Base-by-base conservation (phyloP, 2,888 invertebrate genomes). In the Sphaerophoria rueppellii region DNA sequence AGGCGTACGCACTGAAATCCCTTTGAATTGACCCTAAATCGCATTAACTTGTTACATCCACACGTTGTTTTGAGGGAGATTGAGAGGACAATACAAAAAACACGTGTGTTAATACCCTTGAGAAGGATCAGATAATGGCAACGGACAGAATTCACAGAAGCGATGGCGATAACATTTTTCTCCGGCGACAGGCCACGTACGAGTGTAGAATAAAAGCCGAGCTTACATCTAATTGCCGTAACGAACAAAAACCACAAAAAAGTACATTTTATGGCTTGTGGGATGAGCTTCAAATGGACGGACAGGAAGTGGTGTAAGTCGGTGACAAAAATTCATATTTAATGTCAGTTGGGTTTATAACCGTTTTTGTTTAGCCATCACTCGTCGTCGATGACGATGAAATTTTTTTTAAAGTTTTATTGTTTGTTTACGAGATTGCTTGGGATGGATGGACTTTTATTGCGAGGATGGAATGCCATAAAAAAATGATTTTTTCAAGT, bases 351-450 rank as follows among this genome's bases (percentile, higher is more conserved):
- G 65, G 65, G 52, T 67, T 67, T 67, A 67, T 50, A 35, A 50
- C 35, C 52, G 50, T 37, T 40, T 37, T 65, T 40, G 40, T 40
- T 24, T 58, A 6, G 14, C 7, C 37, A 9, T 57, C 4, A 1
- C 9, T 37, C 24, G 24, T 24, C 24, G 24, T 24, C 24, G 24
- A 24, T 24, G 34, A 65, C 34, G 65, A 65, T 65, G 50, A 35
- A 50, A 14, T 46, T 24, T 24, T 34, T 52, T 16, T 52, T 67
- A 24, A 67, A 52, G 50, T 67, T 67, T 67, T 67, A 67, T 67
- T 52, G 65, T 52, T 67, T 67, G 65, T 67, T 67, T 67, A 67
- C 37, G 65, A 67, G 52, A 67, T 67, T 52, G 65, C 52, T 67
- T 16, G 65, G 65, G 65, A 67, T 37, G 65, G 65, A 67, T 37